A percentile compares a stretch with the other conserved stretches of the same genome.
These are phyloP conservation scores for Gallinago stenura DNA, from an alignment of 2,797 vertebrate species.

Conservation along the genomic window DNA sequence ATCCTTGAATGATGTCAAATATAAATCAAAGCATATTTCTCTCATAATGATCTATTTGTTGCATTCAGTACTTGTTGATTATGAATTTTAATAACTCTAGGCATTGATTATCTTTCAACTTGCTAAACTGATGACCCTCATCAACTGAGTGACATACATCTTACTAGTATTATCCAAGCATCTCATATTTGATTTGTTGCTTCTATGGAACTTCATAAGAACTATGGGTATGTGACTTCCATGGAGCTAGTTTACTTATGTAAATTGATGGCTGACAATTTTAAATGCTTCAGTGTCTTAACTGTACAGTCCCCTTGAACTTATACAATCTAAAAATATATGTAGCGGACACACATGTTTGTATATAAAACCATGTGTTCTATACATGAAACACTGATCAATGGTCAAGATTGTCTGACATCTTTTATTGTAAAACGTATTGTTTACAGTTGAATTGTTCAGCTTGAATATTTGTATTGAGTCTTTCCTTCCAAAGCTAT, in stretches of 20 bases:
- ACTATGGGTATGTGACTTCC: not conserved
- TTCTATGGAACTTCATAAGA: not conserved
- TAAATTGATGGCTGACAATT: not conserved
- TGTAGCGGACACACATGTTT: not conserved
- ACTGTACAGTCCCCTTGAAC: not conserved
- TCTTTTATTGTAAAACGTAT: not conserved
- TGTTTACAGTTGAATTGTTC: not conserved
- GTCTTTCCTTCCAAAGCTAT: not conserved
- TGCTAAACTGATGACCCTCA: not conserved
- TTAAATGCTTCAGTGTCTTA: not conserved
- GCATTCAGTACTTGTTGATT: not conserved
- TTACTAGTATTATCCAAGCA: not conserved
- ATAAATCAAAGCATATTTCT: constrained; percentile 7
- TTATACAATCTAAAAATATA: not conserved
- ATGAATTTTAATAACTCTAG: not conserved
- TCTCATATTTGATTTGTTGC: not conserved
- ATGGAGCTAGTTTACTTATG: not conserved
- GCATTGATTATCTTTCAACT: not conserved
- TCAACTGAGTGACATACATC: not conserved
- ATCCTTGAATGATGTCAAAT: constrained; percentile 26
- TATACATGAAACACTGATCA: not conserved
- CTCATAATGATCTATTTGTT: not conserved
- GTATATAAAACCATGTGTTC: not conserved
- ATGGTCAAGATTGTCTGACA: not conserved
- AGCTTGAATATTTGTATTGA: not conserved